Evolutionary conservation across 2,888 invertebrate species (phyloP).

Genomic region (Apamea sordens): DNA sequence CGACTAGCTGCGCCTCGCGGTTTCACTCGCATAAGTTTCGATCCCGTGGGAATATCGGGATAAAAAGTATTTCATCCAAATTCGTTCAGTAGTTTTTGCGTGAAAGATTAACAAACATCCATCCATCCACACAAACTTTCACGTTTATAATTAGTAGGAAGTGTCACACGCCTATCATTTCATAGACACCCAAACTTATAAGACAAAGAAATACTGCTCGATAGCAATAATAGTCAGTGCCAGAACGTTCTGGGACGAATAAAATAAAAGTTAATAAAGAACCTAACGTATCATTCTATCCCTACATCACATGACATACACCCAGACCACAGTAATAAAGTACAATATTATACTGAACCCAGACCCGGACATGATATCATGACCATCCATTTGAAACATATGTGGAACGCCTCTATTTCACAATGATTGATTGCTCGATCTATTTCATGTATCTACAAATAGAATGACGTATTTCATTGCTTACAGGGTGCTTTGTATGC

Average conservation of each 20-base stretch:
- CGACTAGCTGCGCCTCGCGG: no score
- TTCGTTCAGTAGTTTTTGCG: no score
- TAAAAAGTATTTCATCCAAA: no score
- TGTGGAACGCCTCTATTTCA: slow-evolving; percentile 14
- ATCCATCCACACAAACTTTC: no score
- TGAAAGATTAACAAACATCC: no score
- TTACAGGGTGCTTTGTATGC: not conserved
- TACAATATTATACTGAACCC: not conserved
- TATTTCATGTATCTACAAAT: not conserved
- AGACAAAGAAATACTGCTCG: not conserved
- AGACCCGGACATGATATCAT: slow-evolving; percentile 24
- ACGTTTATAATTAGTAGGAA: no score
- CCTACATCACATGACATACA: not conserved
- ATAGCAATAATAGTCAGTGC: not conserved
- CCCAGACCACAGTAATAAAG: not conserved
- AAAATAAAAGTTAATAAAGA: not conserved
- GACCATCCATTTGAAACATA: slow-evolving; percentile 27
- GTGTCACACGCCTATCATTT: not conserved
- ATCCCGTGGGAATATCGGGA: no score
- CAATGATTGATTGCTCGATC: slow-evolving; percentile 36
- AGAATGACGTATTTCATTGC: slow-evolving; percentile 3
- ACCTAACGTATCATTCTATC: not conserved
- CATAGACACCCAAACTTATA: no score
- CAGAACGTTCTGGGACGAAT: not conserved
- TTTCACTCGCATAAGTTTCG: no score